Percentiles rank a stretch among this genome's conserved stretches.
These are phyloP conservation scores for Drosophila silvestris DNA, from an alignment of 2,888 invertebrate genomes.

Conservation along the genomic window DNA sequence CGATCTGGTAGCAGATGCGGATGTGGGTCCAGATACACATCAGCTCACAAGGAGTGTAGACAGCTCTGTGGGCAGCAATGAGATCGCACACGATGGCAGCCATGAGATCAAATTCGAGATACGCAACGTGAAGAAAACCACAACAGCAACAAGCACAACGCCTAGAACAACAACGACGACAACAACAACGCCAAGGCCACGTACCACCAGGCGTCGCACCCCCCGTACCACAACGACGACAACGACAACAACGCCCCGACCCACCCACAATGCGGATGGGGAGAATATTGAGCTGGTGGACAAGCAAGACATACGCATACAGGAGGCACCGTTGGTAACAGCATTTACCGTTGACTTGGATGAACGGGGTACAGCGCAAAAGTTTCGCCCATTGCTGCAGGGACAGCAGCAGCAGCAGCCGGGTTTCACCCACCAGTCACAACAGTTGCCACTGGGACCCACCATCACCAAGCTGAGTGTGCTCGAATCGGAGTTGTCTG, in stretches of 20 bases:
- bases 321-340: slow-evolving; percentile 92
- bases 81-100: slow-evolving; percentile 78
- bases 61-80: slow-evolving; percentile 81
- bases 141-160: slow-evolving; percentile 49
- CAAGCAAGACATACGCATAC: slow-evolving; percentile 91
- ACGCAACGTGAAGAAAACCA: slow-evolving; percentile 69
- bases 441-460: slow-evolving; percentile 69
- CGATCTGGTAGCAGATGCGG: slow-evolving; percentile 24
- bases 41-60: slow-evolving; percentile 84
- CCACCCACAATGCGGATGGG: slow-evolving; percentile 89
- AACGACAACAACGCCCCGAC: slow-evolving; percentile 88
- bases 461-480: slow-evolving; percentile 83
- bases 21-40: slow-evolving; percentile 66
- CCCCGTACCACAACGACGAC: slow-evolving; percentile 74
- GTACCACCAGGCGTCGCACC: slow-evolving; percentile 51
- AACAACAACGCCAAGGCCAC: slow-evolving; percentile 84
- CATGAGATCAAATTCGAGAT: slow-evolving; percentile 84
- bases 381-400: slow-evolving; percentile 90
- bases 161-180: slow-evolving; percentile 83
- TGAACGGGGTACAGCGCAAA: slow-evolving; percentile 91
- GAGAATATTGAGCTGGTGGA: slow-evolving; percentile 89
- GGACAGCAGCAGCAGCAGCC: slow-evolving; percentile 63
- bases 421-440: slow-evolving; percentile 25
- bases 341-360: slow-evolving; percentile 95
- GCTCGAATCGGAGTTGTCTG: slow-evolving; percentile 63